Percentiles rank a stretch among this genome's conserved stretches.
Evolutionary conservation across 2,888 invertebrate genomes (phyloP).

Genomic region (Ochlodes sylvanus): DNA sequence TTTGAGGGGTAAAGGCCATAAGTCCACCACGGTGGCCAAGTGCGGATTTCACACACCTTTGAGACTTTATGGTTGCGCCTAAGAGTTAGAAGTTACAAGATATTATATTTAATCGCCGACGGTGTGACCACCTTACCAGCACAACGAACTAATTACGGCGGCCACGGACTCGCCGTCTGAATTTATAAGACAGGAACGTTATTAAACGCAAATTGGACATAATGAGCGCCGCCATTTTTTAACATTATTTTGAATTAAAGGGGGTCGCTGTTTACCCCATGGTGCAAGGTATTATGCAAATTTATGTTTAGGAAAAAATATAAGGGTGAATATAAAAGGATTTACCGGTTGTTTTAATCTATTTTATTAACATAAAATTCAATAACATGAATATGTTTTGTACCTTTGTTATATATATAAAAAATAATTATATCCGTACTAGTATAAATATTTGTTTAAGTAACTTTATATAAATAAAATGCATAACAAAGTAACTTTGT

Average conservation of each 20-base stretch:
- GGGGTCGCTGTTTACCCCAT: conserved; percentile 11
- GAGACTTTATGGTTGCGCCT: too few relatives aligned
- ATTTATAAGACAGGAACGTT: conserved; percentile 58
- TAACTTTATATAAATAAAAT: too few relatives aligned
- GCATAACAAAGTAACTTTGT: too few relatives aligned
- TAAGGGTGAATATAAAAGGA: neutral
- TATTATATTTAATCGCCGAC: conserved; percentile 25
- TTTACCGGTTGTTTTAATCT: neutral
- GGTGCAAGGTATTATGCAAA: conserved; percentile 40
- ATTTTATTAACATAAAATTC: too few relatives aligned
- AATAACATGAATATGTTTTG: too few relatives aligned
- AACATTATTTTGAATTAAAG: conserved; percentile 42
- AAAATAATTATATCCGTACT: too few relatives aligned
- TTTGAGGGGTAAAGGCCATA: too few relatives aligned
- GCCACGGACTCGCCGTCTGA: conserved; percentile 45
- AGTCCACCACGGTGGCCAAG: too few relatives aligned
- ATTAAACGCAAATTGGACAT: conserved; percentile 55
- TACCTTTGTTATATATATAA: too few relatives aligned
- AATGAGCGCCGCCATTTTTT: conserved; percentile 49
- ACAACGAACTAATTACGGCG: conserved; percentile 54
- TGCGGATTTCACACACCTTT: too few relatives aligned
- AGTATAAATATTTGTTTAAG: too few relatives aligned
- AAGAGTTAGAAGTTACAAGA: too few relatives aligned
- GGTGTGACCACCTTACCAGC: conserved; percentile 38
- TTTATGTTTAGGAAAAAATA: neutral